A percentile compares a stretch with the other conserved stretches of the same genome.
Evolutionary conservation across 2,888 invertebrate genomes (phyloP).

Genomic region (Branchellion lobata): DNA sequence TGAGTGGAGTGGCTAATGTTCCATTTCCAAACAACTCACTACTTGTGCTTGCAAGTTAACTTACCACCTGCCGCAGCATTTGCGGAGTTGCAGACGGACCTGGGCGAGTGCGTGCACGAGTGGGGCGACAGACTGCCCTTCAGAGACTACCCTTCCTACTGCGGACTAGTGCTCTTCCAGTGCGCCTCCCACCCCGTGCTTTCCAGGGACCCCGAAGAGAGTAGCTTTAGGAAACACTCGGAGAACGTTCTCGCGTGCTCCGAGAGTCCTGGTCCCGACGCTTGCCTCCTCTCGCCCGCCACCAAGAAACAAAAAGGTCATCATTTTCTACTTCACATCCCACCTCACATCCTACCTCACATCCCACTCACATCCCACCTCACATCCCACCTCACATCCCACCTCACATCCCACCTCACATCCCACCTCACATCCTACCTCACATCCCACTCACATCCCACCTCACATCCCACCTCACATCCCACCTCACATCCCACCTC

Average conservation of each 20-base stretch:
- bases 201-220: slow-evolving; percentile 66
- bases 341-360: no score
- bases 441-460: no score
- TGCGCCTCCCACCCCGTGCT: slow-evolving; percentile 7
- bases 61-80: slow-evolving; percentile 79
- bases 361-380: no score
- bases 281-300: background rate
- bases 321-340: no score
- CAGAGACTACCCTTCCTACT: slow-evolving; percentile 58
- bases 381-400: no score
- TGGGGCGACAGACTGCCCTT: slow-evolving; percentile 84
- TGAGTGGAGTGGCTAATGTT: no score
- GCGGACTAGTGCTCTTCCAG: slow-evolving; percentile 40
- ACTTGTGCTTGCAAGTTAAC: no score
- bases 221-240: slow-evolving; percentile 64
- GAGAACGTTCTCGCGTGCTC: background rate
- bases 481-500: no score
- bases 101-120: slow-evolving; percentile 92
- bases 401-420: no score
- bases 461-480: no score
- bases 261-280: background rate
- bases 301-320: background rate
- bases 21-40: no score
- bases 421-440: no score
- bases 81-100: slow-evolving; percentile 93